Base-by-base conservation (phyloP, 1,140 invertebrate species). In the Drosophila mayri region DNA sequence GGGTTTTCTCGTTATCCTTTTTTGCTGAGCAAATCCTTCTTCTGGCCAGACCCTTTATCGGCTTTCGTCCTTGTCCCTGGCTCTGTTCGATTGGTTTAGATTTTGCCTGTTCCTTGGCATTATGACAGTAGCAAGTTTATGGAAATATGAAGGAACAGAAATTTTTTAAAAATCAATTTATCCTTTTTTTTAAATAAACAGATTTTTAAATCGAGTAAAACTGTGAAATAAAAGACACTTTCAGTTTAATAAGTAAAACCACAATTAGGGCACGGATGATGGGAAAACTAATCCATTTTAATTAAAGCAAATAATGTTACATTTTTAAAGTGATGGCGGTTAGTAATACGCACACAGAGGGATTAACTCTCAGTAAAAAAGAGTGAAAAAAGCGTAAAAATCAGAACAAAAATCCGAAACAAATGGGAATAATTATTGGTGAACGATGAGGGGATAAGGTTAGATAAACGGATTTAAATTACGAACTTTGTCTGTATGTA, bases 381-480 rank as follows among this genome's bases (percentile, higher is more conserved):
- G 28, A 22, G 7, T 25, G 22, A 62, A 63, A 67, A 55, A 38
- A 52, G 20, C 25, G 30, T 52, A 41, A 37, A 54, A 55, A 66
- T 55, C 30, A 30, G 32, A 44, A 67, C 47, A 32, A n/a, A 54
- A 50, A 60, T 41, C 41, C 32, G n/a, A 82, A 86, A 76, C 52
- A 79, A 84, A 79, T 60, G 83, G 58, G 32, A 64, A 67, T 76
- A 60, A 71, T 85, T 59, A 79, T 65, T 79, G 46, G 41, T 22
- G 38, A 47, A 20, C 18, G 59, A 40, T 47, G 60, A 43, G 40
- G 50, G 41, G 75, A 47, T 10, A 66, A 75, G 65, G 80, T 87
- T 80, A 77, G 67, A 81, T 84, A 88, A 90, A 81, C 77, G 85
- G 85, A 88, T 88, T 90, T 90, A 65, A 88, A 81, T 90, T 73